Evolutionary conservation across 2,113 vertebrate genomes (phyloP), one percentile per base, ranked within the genome.

Genomic region (Rattus norvegicus): DNA sequence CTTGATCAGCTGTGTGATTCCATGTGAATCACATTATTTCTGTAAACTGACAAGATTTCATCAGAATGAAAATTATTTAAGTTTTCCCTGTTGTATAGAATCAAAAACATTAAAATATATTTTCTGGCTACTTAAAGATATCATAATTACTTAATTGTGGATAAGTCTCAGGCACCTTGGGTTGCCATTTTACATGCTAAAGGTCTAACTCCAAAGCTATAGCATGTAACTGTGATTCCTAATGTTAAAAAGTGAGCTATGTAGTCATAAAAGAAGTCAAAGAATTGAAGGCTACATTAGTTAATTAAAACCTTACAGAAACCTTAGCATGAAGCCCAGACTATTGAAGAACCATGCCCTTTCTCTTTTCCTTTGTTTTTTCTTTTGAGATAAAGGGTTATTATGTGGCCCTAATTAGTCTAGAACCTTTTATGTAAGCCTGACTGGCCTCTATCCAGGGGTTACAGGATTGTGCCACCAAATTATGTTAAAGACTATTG

Each of bases 1-100:
- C 22, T 67, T 79, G 80, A 93, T 67, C 72, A 95, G 59, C 33
- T 94, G 19, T 59, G n/a, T 88, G 61, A 52, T 85, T 30, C 93
- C 24, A 77, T 19, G 26, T 47, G 83, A 94, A 69, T 72, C 54
- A 86, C 28, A 81, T 52, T 86, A 90, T 5, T 52, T 77, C 79
- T 96, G 39, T 73, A 93, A 83, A 3, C 5, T 85, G 65, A 17
- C 47, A 54, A 94, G 36, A n/a, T 30, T 83, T 30, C 30, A 70
- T 69, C 49, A 92, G 39, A 93, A 93, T 90, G 26, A 49, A 88
- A 52, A 56, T 72, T 92, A 43, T 81, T 65, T 54, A 36, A 9
- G 8, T 33, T 49, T 79, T 36, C 1, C 36, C 14, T 80, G 80
- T 5, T 11, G 17, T 26, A 83, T 11, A 59, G 24, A 91, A 11